Evolutionary conservation across 2,113 vertebrate species (phyloP), one percentile per base, ranked within the genome.

Genomic region (Myotis brandtii): DNA sequence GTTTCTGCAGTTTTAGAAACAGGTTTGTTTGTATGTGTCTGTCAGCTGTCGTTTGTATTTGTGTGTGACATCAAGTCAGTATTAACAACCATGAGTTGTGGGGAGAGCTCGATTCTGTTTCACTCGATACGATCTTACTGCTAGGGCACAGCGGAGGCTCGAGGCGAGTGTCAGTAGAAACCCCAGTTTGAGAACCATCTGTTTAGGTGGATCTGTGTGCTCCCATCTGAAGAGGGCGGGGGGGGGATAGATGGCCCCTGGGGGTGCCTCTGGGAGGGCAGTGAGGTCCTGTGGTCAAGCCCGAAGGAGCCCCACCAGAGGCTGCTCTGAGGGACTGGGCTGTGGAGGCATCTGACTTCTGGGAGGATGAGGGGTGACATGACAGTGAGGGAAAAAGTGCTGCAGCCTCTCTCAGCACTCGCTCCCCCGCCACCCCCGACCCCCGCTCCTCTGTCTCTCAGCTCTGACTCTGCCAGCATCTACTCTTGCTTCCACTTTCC

Each of bases 381-480:
- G 94, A 66, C 80, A 48, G 75, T 50, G 93, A 73, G 93, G 93
- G 91, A 27, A 11, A 56, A 83, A 18, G 25, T 20, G 30, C 94
- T 5, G 34, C 40, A 0, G 43, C 43, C 79, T 76, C 95, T 64
- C 37, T 40, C 30, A 69, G n/a, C 20, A 10, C 81, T 91, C 86
- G 62, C 89, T 94, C 92, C 94, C 97, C 50, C 85, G 1, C 40
- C 43, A 1, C 95, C 90, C 88, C 66, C 93, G 1, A 43, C 43
- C 92, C n/a, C 62, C 5, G 5, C 64, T 8, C 32, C 32, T 14
- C 97, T 98, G 96, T 3, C 96, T 97, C 97, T 97, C 96, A 87
- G 54, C 96, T 96, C 92, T 62, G 56, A 85, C 79, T 95, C 62
- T 96, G 97, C 95, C 96, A 98, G 91, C 92, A 0, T 95, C 59